Conservation (phyloP, 2,888 invertebrate genomes). For the Colostygia pectinataria region DNA sequence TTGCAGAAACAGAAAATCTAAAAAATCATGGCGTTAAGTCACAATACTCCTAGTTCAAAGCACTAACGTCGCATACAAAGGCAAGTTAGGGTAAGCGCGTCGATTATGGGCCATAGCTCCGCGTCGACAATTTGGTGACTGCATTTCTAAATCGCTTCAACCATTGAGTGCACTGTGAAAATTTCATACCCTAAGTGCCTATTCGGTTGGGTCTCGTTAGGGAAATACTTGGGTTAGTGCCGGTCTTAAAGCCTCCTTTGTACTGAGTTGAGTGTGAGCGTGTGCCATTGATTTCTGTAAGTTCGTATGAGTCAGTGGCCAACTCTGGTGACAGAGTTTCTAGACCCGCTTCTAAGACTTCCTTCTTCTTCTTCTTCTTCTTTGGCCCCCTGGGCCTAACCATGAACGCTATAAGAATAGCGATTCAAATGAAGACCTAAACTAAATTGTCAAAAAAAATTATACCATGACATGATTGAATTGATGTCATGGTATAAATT, state of each 20-base stretch:
- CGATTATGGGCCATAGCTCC: slow-evolving; percentile 41
- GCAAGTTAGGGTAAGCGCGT: slow-evolving; percentile 31
- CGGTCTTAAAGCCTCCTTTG: slow-evolving; percentile 44
- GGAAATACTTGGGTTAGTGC: slow-evolving; percentile 48
- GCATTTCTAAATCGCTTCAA: slow-evolving; percentile 66
- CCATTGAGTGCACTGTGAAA: slow-evolving; percentile 64
- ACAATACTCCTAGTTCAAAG: not conserved
- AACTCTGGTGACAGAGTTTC: too few species aligned
- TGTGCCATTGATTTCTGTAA: not conserved
- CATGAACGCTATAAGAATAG: too few species aligned
- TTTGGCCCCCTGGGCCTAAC: too few species aligned
- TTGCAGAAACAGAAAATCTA: too few species aligned
- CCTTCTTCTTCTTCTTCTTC: too few species aligned
- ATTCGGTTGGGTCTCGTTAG: slow-evolving; percentile 57
- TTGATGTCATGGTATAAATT: too few species aligned
- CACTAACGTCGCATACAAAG: slow-evolving; percentile 13
- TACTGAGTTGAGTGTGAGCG: slow-evolving; percentile 5
- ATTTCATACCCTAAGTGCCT: slow-evolving; percentile 70
- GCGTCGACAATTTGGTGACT: slow-evolving; percentile 59
- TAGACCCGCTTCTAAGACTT: too few species aligned
- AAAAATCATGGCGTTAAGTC: too few species aligned
- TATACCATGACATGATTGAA: too few species aligned
- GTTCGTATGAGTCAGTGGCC: too few species aligned
- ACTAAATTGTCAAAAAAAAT: too few species aligned
- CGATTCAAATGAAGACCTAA: too few species aligned